Base-by-base conservation (phyloP, 2,113 vertebrate genomes). In the Otocyon megalotis region DNA sequence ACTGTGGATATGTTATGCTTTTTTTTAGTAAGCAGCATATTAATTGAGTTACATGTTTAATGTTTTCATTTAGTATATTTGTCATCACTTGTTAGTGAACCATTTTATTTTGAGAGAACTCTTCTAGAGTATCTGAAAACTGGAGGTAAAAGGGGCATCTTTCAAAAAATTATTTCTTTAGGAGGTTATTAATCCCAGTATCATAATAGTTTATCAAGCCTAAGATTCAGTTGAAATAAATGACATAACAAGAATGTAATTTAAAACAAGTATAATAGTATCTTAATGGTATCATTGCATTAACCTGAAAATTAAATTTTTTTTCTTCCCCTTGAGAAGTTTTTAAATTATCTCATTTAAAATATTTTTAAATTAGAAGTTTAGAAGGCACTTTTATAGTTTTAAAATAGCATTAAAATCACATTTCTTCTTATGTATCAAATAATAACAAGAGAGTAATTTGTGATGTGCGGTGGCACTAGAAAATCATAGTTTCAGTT, bases 1-100 rank as follows among this genome's bases (percentile, higher is more conserved):
- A 93, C 96, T 96, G 95, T 98, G 97, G 88, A 69, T 96, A 96
- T 96, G 98, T 97, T 96, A 95, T 62, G 86, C 84, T 90, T 82
- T 96, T 93, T 96, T 86, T 89, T 15, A 97, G 96, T 97, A 95
- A 97, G 94, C 65, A 96, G 60, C 67, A 67, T 97, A 97, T 98
- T 96, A 96, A 92, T 96, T 71, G 88, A 95, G 95, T 97, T 98
- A 94, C 62, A 80, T 98, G 98, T 98, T 97, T 97, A 90, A 94
- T 98, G 98, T 98, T 98, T 97, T 96, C 98, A 97, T 97, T 94
- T 86, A 96, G 90, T 98, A 97, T 97, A 96, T 93, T 93, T 89
- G 97, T 98, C 97, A 97, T 65, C 84, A 94, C 84, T 97, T 97
- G 96, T 97, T 97, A 97, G 77, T 97, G 85, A 87, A 63, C 79